Base-by-base conservation (phyloP, 2,888 invertebrate species). In the Mimumesa dahlbomi region DNA sequence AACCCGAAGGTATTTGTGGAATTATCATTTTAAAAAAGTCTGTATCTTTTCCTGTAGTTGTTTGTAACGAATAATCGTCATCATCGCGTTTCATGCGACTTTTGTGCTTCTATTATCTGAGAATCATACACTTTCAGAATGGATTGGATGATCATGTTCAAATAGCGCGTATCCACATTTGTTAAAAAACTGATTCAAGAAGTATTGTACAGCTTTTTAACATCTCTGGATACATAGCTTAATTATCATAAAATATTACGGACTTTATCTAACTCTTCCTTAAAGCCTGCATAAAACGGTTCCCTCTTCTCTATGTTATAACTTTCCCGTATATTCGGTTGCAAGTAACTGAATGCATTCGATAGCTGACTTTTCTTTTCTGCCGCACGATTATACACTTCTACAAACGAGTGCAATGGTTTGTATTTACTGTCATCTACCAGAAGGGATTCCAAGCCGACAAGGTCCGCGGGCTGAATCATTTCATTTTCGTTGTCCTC, bases 401-500 rank as follows among this genome's bases (percentile, higher is more conserved):
- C 81, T 2, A 87, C 86, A 42, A 85, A 82, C 49, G 86, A 84
- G 75, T 90, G 90, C 46, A 90, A 66, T 25, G 85, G 82, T 57
- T 77, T 78, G 63, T 87, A 90, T 78, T 84, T 87, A 14, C 73
- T 73, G n/a, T 85, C 78, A 36, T 88, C 84, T 18, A 79, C 68
- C 7, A 38, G 57, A 14, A 88, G 49, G 18, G 73, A 69, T 40
- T 62, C 67, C 7, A 83, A 63, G 16, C 70, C 64, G 22, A 65
- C 57, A 21, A 89, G 75, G 58, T 90, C 86, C 2, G 64, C 59
- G 5, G 79, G 71, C 48, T 85, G 79, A 68, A 90, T 88, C 84
- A 90, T 88, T 83, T 90, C 90, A 68, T 90, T 90, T 73, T 91
- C 90, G 19, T 69, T 82, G 22, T 89, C 87, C 13, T 82, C 87